A percentile compares a stretch with the other conserved stretches of the same genome.
Evolutionary conservation across 2,113 vertebrate species (phyloP).

Genomic region (Tinamus guttatus): DNA sequence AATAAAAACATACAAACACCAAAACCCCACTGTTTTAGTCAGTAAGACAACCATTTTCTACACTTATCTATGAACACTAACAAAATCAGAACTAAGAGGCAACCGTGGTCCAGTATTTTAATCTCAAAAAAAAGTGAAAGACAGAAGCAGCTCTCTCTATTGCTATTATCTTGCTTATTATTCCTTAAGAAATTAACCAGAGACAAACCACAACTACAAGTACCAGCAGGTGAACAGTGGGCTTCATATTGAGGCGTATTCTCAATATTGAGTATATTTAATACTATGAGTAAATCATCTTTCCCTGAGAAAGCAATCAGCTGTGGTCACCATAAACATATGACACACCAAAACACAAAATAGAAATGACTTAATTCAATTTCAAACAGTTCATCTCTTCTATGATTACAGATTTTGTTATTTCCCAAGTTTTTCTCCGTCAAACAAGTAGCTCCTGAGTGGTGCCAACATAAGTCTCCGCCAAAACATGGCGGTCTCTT

Average conservation of each 20-base stretch:
- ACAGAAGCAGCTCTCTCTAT: not conserved
- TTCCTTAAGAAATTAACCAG: not conserved
- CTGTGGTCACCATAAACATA: not conserved
- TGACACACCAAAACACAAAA: not conserved
- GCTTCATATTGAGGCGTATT: not conserved
- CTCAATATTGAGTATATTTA: not conserved
- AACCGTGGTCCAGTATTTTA: not conserved
- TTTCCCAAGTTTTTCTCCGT: not conserved
- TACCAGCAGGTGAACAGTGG: not conserved
- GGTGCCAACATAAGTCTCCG: not conserved
- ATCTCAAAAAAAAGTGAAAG: not conserved
- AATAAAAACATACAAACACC: no score
- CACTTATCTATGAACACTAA: not conserved
- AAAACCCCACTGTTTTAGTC: not conserved
- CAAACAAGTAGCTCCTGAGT: not conserved
- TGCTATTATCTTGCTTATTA: not conserved
- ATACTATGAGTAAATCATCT: not conserved
- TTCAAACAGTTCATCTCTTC: not conserved
- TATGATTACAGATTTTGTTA: not conserved
- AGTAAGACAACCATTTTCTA: not conserved
- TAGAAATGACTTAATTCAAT: not conserved
- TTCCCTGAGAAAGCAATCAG: not conserved
- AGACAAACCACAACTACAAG: not conserved
- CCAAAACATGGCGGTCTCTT: not conserved
- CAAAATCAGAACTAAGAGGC: not conserved